These are phyloP conservation scores for Tretioscincus oriximinensis DNA, from an alignment of 2,113 vertebrate species.

Conservation along the genomic window DNA sequence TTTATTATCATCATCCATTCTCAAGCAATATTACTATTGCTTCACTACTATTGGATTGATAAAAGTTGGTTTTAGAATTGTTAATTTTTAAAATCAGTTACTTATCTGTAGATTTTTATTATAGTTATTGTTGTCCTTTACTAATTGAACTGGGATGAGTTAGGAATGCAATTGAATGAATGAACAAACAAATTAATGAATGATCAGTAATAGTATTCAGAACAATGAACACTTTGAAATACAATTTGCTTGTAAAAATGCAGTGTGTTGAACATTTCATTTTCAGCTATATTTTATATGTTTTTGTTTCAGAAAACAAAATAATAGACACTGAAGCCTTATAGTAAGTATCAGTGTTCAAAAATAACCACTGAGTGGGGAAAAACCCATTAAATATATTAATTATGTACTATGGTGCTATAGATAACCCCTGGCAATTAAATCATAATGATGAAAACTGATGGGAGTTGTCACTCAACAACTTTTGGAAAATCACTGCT, in stretches of 20 bases:
- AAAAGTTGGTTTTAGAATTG: no score
- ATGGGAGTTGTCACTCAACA: not conserved
- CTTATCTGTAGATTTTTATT: no score
- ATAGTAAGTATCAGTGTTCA: slow-evolving; percentile 51
- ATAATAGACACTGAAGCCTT: slow-evolving; percentile 66
- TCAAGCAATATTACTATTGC: no score
- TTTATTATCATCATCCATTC: not conserved
- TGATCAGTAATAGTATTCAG: not conserved
- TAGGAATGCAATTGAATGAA: no score
- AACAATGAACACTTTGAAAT: not conserved
- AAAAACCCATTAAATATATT: not conserved
- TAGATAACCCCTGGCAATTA: not conserved
- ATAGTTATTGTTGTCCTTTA: no score
- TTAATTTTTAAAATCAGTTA: no score
- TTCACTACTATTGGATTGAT: not conserved
- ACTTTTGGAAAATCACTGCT: not conserved
- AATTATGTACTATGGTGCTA: not conserved
- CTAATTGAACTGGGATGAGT: no score
- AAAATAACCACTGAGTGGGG: not conserved
- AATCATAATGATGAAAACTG: not conserved
- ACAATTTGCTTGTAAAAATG: fast-evolving
- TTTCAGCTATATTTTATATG: not conserved
- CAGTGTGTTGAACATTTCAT: fast-evolving
- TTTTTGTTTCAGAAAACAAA: slow-evolving; percentile 69
- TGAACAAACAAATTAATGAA: no score